Percentiles rank a stretch among this genome's conserved stretches.
Evolutionary conservation across 2,888 invertebrate species (phyloP).

Genomic region (Pammene fasciana): DNA sequence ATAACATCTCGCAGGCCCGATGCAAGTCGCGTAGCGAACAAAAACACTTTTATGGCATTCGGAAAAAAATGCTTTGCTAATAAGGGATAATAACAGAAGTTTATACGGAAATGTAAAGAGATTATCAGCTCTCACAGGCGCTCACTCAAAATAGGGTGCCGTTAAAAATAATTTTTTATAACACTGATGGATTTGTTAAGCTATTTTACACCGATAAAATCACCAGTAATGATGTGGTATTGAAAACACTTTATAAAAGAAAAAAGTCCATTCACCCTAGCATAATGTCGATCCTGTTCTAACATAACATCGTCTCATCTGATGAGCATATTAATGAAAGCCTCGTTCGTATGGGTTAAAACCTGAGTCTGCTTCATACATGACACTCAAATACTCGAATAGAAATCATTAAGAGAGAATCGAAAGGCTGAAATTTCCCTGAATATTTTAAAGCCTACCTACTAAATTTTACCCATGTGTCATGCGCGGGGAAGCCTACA

Average conservation of each 20-base stretch:
- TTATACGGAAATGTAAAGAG: conserved; percentile 71
- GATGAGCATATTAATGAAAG: conserved; percentile 28
- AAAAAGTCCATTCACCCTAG: not conserved
- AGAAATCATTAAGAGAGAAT: conserved; percentile 45
- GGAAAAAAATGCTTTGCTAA: conserved; percentile 66
- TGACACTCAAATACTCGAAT: conserved; percentile 35
- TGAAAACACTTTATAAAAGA: conserved; percentile 1
- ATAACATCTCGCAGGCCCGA: conserved; percentile 77
- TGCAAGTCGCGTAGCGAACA: conserved; percentile 68
- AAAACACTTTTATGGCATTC: conserved; percentile 69
- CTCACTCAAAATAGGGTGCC: conserved; percentile 43
- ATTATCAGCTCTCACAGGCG: conserved; percentile 64
- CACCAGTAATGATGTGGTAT: conserved; percentile 23
- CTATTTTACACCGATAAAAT: conserved; percentile 32
- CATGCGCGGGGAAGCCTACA: conserved; percentile 65
- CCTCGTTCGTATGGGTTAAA: conserved; percentile 15
- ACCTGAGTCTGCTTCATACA: conserved; percentile 43
- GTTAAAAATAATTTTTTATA: conserved; percentile 23
- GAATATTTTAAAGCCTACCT: conserved; percentile 65
- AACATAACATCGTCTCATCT: conserved; percentile 6
- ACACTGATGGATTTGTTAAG: conserved; percentile 27
- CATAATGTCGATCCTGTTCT: conserved; percentile 8
- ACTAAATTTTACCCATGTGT: conserved; percentile 66
- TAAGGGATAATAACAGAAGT: conserved; percentile 72
- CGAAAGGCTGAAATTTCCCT: conserved; percentile 56